Conservation (phyloP, 2,113 vertebrate species). For the Plestiodon gilberti region DNA sequence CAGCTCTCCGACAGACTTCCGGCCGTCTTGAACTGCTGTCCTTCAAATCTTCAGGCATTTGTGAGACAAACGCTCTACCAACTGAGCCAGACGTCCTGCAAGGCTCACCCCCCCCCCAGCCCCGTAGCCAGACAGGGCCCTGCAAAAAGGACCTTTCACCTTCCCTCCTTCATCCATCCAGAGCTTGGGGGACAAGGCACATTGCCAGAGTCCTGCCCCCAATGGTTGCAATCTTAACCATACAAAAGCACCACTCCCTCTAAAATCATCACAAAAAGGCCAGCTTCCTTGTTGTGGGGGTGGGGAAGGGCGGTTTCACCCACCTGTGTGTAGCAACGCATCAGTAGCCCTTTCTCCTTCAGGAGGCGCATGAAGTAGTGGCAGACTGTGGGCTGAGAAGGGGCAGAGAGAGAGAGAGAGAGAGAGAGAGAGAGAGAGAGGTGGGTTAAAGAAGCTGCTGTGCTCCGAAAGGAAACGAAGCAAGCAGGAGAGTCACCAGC, state of each 20-base stretch:
- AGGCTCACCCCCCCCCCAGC: no score
- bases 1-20: no score
- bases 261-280: neutral
- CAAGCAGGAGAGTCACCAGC: neutral
- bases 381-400: slow-evolving; percentile 85
- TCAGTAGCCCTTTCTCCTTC: slow-evolving; percentile 87
- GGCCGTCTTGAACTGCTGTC: no score
- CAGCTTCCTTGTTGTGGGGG: neutral
- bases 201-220: neutral
- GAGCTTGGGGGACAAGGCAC: neutral
- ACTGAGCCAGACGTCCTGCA: no score
- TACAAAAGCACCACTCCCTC: no score
- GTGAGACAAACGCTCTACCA: no score
- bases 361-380: slow-evolving; percentile 94
- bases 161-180: neutral
- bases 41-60: no score
- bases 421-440: neutral
- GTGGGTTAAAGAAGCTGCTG: neutral
- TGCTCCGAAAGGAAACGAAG: neutral
- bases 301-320: neutral
- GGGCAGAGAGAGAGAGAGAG: neutral
- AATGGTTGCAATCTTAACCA: neutral
- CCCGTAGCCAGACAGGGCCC: neutral
- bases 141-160: neutral
- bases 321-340: slow-evolving; percentile 92